Conservation (phyloP, 2,113 vertebrate genomes). For the Lichenostomus cassidix region DNA sequence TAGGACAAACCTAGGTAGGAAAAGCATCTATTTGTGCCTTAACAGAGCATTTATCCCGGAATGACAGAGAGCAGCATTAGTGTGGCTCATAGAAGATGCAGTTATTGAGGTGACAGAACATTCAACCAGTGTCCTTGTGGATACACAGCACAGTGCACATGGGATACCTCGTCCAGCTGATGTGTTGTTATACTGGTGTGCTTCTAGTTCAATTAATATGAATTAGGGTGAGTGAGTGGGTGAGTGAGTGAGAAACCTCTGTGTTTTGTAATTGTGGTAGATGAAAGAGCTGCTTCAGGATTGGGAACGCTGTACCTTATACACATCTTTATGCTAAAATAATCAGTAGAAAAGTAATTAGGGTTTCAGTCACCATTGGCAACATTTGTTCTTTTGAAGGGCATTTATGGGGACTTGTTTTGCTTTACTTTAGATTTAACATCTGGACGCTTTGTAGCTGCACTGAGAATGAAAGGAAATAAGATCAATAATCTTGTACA, state of each 20-base stretch:
- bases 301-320: not conserved
- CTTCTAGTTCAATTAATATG: not conserved
- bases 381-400: slow-evolving; percentile 25
- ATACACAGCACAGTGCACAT: not conserved
- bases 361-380: not conserved
- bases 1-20: not conserved
- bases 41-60: not conserved
- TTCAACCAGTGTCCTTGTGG: not conserved
- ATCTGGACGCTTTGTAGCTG: not conserved
- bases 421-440: not conserved
- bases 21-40: not conserved
- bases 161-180: rapidly evolving
- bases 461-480: not conserved
- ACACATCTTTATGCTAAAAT: not conserved
- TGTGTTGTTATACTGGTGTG: rapidly evolving
- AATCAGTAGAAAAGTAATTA: not conserved
- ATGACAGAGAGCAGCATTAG: not conserved
- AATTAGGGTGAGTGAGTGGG: not conserved
- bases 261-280: not conserved
- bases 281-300: not conserved
- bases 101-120: not conserved
- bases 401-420: not conserved
- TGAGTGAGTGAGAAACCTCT: not conserved
- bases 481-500: not conserved
- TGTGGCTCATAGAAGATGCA: not conserved